These are phyloP conservation scores for Pachymerium ferrugineum DNA, from an alignment of 2,888 invertebrate genomes.

Conservation along the genomic window DNA sequence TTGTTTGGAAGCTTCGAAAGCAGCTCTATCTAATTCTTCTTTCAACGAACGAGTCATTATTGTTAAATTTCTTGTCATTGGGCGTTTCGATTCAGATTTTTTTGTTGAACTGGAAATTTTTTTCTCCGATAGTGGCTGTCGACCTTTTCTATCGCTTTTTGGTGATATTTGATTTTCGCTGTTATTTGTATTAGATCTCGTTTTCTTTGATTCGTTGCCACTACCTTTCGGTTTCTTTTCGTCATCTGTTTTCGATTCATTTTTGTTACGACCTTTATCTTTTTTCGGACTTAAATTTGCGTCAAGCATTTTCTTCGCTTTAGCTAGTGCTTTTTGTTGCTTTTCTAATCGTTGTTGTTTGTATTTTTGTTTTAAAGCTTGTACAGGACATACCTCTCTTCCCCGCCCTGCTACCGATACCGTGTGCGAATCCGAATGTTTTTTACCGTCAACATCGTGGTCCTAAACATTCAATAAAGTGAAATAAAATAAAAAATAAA, in stretches of 20 bases:
- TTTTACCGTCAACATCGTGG: not conserved
- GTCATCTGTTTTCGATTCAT: not conserved
- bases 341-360: constrained; percentile 59
- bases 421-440: not conserved
- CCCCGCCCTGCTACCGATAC: not conserved
- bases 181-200: not conserved
- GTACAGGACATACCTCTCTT: constrained; percentile 47
- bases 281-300: not conserved
- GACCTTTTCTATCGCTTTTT: not conserved
- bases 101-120: not conserved
- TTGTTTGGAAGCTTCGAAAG: constrained; percentile 31
- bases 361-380: constrained; percentile 57
- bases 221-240: not conserved
- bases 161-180: not conserved
- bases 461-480: not conserved
- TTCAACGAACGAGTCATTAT: constrained; percentile 25
- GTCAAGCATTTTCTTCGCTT: constrained; percentile 34
- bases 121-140: not conserved
- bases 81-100: not conserved
- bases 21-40: constrained; percentile 30
- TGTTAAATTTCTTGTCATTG: constrained; percentile 7
- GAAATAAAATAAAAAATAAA: not conserved
- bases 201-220: not conserved
- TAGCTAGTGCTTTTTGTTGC: constrained; percentile 41
- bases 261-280: constrained; percentile 12